phyloP scores from a whole-genome alignment of 2,888 invertebrate species.

The Amiota minor region DNA sequence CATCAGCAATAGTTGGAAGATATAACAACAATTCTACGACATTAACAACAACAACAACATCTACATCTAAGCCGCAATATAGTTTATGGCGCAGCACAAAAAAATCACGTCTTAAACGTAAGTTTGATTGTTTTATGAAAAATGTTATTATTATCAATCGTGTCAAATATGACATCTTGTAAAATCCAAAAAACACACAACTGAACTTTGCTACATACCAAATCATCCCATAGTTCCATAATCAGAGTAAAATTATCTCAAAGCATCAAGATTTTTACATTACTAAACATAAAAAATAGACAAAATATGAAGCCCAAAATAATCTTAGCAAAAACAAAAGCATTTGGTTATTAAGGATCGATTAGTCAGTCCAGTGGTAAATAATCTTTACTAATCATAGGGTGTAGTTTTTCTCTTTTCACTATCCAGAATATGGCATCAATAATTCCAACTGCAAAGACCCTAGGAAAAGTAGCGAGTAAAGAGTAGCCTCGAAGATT shows the following conservation, averaged over 20 bases:
- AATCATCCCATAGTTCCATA: background rate
- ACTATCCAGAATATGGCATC: no score
- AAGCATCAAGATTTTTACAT: background rate
- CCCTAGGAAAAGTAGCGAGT: no score
- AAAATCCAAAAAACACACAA: conserved; percentile 30
- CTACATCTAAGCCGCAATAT: conserved; percentile 30
- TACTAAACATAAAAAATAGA: background rate
- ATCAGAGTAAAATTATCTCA: background rate
- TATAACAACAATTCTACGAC: background rate
- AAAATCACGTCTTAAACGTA: conserved; percentile 61
- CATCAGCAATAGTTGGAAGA: background rate
- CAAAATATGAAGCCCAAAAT: background rate
- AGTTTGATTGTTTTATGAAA: conserved; percentile 65
- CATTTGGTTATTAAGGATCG: no score
- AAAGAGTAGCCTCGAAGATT: no score
- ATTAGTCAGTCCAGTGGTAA: no score
- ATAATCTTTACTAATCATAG: no score
- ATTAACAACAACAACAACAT: conserved; percentile 34
- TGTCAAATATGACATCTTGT: conserved; percentile 64
- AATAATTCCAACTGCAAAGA: no score
- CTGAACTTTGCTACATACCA: background rate
- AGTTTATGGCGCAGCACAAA: conserved; percentile 61
- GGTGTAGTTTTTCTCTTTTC: no score
- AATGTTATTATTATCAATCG: conserved; percentile 60
- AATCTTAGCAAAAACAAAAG: background rate